Conservation (phyloP, 1,140 invertebrate genomes). For the Homarus americanus region DNA sequence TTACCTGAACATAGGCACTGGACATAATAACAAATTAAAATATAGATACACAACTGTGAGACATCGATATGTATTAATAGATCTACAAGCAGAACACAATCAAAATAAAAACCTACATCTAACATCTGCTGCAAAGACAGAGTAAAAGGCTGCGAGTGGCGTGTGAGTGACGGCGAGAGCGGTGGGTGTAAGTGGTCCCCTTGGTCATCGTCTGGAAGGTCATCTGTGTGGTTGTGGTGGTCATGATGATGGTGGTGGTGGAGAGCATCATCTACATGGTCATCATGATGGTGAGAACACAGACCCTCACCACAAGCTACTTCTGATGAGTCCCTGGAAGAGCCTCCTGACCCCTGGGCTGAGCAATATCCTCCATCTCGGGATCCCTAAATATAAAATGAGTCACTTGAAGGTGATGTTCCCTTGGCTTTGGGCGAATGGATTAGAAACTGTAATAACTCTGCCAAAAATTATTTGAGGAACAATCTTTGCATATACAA, state of each 20-base stretch:
- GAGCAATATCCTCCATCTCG: slow-evolving; percentile 70
- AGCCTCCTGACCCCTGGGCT: slow-evolving; percentile 83
- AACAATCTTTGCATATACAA: too few relatives aligned
- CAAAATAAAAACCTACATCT: slow-evolving; percentile 75
- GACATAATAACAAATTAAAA: too few relatives aligned
- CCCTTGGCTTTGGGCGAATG: too few relatives aligned
- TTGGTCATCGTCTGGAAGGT: slow-evolving; percentile 5
- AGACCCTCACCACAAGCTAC: slow-evolving; percentile 73
- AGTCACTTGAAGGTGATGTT: too few relatives aligned
- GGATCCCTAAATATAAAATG: slow-evolving; percentile 57
- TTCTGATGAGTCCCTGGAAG: slow-evolving; percentile 88
- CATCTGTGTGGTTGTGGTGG: slow-evolving; percentile 20
- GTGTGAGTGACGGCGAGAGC: slow-evolving; percentile 31
- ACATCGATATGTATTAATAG: too few relatives aligned
- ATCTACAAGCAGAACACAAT: too few relatives aligned
- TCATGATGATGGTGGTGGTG: slow-evolving; percentile 24
- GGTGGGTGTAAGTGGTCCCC: slow-evolving; percentile 32
- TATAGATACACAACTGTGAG: too few relatives aligned
- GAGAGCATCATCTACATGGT: slow-evolving; percentile 46
- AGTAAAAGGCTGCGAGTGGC: slow-evolving; percentile 43
- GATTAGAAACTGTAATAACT: too few relatives aligned
- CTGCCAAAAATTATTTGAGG: too few relatives aligned
- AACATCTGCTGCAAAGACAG: slow-evolving; percentile 78
- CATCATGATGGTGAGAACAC: slow-evolving; percentile 67
- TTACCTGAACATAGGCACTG: too few relatives aligned